Base-by-base conservation (phyloP, 1,140 invertebrate species). In the Bombus affinis region DNA sequence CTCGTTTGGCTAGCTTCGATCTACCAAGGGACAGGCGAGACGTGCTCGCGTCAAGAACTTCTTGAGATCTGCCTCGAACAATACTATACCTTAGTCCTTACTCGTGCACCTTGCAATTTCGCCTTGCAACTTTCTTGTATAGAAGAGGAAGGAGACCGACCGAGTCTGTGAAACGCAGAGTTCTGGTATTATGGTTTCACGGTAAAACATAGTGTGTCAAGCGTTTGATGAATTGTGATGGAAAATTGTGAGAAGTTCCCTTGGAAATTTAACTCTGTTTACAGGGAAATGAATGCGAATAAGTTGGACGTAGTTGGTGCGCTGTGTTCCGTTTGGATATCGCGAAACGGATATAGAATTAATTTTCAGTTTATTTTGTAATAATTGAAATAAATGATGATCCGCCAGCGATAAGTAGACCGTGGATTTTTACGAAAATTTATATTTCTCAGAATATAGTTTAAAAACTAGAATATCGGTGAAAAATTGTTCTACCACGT, bases 31-130 rank as follows among this genome's bases (percentile, higher is more conserved):
- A 35, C 42, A 35, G 44, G 18, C 35, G 42, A 57, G 44, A 75
- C 18, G 22, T 35, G 28, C 9, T 53, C 15, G 62, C 57, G 77
- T 78, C 73, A 44, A 44, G 32, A 88, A 87, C 72, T 83, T 79
- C 72, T 73, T 76, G 75, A 39, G 15, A 71, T 37, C 78, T 74
- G 32, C 12, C 28, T 53, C 22, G 78, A 68, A 81, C 83, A 85
- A 85, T 81, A 68, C 13, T 35, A n/a, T 53, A 37, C 37, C 53
- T 57, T 25, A 3, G 57, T 59, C 57, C 22, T 73, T 25, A 32
- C 39, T 44, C 35, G 32, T 47, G 65, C 47, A 32, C 44, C 57
- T 62, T 74, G 83, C 78, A 81, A 80, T 74, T 74, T 74, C 83
- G 78, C 18, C 59, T 35, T 42, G 53, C 42, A 81, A 85, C 74